Evolutionary conservation across 2,113 vertebrate genomes (phyloP), one percentile per base, ranked within the genome.

Genomic region (Paedocypris sp.): DNA sequence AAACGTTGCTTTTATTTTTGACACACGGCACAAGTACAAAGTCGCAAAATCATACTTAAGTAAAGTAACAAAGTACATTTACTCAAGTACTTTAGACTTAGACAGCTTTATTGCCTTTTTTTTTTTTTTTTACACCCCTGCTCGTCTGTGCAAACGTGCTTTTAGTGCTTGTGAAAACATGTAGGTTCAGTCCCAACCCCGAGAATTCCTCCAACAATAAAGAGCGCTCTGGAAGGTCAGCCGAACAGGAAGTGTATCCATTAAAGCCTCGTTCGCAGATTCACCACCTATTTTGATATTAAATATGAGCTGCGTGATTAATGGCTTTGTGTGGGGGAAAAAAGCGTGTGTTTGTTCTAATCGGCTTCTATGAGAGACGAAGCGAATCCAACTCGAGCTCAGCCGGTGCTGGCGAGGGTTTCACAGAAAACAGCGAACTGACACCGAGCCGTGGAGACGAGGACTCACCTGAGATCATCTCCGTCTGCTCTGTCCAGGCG

Each of bases 401-500:
- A n/a, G 19, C 15, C 29, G 32, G 25, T 42, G 42, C 38, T 10
- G 38, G 53, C 32, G 42, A 39, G 38, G 42, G 6, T 20, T 58
- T 20, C 38, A 32, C 16, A 3, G 39, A 42, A 43, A 57, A 57
- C 16, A 46, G 20, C 8, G 33, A 19, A 22, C 36, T 62, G 51
- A 32, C 66, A 26, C 38, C 25, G 18, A 58, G 12, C 49, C 52
- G 51, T 46, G 28, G n/a, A 50, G 59, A 20, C 41, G 48, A 6
- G 46, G 47, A 11, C 41, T 56, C n/a, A 56, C 49, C 28, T 35
- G 29, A 52, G 54, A 47, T 47, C 35, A 48, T 66, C 43, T 67
- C n/a, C n/a, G 69, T 77, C 41, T 75, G 77, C 48, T 82, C 10
- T 67, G n/a, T 79, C 61, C 73, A 98, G 95, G 94, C 93, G 23